Percentiles rank a stretch among this genome's conserved stretches.
These are phyloP conservation scores for Tapirus terrestris DNA, from an alignment of 2,113 vertebrate genomes.

Conservation along the genomic window DNA sequence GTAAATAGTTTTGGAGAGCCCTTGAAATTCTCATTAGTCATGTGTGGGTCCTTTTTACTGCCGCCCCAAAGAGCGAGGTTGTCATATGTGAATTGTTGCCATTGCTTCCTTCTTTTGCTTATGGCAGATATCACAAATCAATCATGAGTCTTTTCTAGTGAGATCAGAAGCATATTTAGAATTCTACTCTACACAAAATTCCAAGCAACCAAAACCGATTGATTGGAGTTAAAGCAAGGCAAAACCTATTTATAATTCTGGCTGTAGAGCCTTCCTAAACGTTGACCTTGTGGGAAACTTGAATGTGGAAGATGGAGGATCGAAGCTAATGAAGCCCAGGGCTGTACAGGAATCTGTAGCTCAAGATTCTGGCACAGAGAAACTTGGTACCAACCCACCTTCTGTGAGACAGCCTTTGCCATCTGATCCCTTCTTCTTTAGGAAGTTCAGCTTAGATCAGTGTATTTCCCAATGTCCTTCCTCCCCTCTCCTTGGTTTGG, in stretches of 20 bases:
- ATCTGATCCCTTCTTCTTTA: background rate
- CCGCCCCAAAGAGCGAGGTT: background rate
- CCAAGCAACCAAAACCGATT: background rate
- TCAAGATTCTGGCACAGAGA: background rate
- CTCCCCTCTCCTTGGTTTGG: background rate
- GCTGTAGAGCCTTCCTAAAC: background rate
- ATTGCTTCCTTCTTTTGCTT: background rate
- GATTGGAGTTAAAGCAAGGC: background rate
- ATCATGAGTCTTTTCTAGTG: background rate
- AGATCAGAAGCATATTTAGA: background rate
- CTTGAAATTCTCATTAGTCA: background rate
- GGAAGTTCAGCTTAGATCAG: background rate
- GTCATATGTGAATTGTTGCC: background rate
- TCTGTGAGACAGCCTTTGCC: background rate
- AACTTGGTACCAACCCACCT: background rate
- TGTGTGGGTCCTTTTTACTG: background rate
- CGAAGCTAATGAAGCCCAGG: background rate
- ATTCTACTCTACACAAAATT: background rate
- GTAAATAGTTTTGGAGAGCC: slow-evolving; percentile 3
- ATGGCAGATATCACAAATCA: background rate
- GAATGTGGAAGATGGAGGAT: background rate
- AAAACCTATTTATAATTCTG: background rate
- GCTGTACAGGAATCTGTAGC: fast-evolving
- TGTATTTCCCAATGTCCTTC: background rate
- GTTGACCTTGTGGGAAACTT: background rate